Conservation (phyloP, 2,888 invertebrate species). For the Drosophila quinaria region DNA sequence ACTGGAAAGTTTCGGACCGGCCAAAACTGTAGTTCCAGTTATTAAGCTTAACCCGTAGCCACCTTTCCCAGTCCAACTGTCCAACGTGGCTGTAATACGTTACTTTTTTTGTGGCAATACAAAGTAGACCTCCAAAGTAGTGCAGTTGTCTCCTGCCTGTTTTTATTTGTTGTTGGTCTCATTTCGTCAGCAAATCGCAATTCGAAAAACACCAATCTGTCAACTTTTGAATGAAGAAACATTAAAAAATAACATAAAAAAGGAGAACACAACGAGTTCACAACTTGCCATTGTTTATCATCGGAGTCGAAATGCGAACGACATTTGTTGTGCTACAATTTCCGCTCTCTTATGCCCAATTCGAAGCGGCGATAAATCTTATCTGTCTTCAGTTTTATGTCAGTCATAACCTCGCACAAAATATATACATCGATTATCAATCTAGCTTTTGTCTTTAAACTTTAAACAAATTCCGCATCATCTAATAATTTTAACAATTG, state of each 20-base stretch:
- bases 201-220: constrained; percentile 17
- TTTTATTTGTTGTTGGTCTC: constrained; percentile 4
- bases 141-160: constrained; percentile 1
- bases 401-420: constrained; percentile 12
- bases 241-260: neutral
- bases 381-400: constrained; percentile 15
- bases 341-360: constrained; percentile 40
- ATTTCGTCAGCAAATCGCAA: constrained; percentile 14
- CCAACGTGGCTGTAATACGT: constrained; percentile 10
- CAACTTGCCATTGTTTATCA: constrained; percentile 35
- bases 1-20: neutral
- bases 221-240: constrained; percentile 11
- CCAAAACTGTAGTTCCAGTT: neutral
- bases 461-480: neutral
- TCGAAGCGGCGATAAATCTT: constrained; percentile 20
- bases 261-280: constrained; percentile 26
- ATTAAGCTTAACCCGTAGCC: constrained; percentile 8
- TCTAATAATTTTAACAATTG: neutral
- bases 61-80: constrained; percentile 15
- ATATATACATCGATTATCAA: constrained; percentile 2
- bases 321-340: constrained; percentile 35
- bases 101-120: neutral
- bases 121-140: constrained; percentile 11
- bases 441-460: constrained; percentile 1
- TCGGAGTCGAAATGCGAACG: constrained; percentile 25